Evolutionary conservation across 2,888 invertebrate genomes (phyloP), one percentile per base, ranked within the genome.

Genomic region (Synergus japonicus): DNA sequence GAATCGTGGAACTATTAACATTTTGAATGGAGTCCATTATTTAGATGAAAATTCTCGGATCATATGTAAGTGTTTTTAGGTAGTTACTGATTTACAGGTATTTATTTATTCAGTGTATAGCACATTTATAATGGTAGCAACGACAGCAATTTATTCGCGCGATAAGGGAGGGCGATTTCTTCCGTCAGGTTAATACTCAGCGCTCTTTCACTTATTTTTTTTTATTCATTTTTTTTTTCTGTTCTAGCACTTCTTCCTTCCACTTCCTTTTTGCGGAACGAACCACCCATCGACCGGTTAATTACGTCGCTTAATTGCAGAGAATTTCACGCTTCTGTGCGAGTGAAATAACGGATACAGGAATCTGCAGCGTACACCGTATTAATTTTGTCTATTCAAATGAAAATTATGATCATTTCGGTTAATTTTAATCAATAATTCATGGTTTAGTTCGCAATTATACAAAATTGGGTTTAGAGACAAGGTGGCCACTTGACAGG

Each of bases 271-370:
- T 67, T 67, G 13, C 22, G 67, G 13, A 67, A 15, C 67, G 46
- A 67, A 67, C 67, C 67, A 13, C n/a, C 22, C 67, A 67, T 67
- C 44, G 46, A 67, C 67, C 8, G 22, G 67, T 22, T 67, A 67
- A 67, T 67, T 46, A 67, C 67, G 67, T 67, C 44, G 44, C 43
- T 67, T 67, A 67, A 67, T 67, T 46, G 67, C 67, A 44, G 22
- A 29, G 44, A 67, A 67, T 46, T 46, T 67, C 18, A 15, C 43
- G 22, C 29, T 44, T 18, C 67, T 22, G 46, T 67, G 18, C 13
- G 7, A 18, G 43, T 46, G 22, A 43, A 66, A 66, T 66, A 66
- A n/a, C 12, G 10, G 43, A 66, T 44, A n/a, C 43, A 66, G 43
- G 43, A 44, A 66, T 41, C 37, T 66, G n/a, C 18, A 18, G 54